These are phyloP conservation scores for Arremon brunneinucha DNA, from an alignment of 2,797 vertebrate genomes.

Conservation along the genomic window DNA sequence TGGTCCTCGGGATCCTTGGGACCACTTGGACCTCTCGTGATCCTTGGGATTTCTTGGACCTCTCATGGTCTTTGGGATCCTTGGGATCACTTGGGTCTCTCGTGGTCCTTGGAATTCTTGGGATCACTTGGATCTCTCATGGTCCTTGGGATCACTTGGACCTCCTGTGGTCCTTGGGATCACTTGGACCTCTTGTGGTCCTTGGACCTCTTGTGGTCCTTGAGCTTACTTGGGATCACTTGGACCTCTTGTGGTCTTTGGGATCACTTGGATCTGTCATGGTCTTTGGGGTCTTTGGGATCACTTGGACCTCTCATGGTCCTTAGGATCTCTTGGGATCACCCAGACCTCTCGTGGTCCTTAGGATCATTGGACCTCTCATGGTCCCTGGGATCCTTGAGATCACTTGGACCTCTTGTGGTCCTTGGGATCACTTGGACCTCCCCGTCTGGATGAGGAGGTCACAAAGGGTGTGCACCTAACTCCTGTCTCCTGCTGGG, in stretches of 20 bases:
- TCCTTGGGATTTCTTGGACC: not conserved
- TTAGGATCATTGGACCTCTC: too few relatives aligned
- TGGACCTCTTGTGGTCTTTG: too few relatives aligned
- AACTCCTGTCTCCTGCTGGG: not conserved
- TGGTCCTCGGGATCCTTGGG: not conserved
- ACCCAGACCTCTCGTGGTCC: not conserved
- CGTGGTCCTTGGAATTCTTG: too few relatives aligned
- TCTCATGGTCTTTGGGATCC: too few relatives aligned
- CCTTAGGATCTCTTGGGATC: not conserved
- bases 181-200: too few relatives aligned
- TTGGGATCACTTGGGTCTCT: not conserved
- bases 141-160: too few relatives aligned
- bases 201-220: not conserved
- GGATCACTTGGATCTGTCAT: not conserved
- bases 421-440: not conserved
- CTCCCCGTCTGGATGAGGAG: not conserved
- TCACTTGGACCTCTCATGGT: not conserved
- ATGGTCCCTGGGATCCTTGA: too few relatives aligned
- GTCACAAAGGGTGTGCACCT: accelerated
- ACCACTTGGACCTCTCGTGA: too few relatives aligned
- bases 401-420: not conserved
- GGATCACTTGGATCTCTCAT: too few relatives aligned
- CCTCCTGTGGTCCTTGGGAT: too few relatives aligned
- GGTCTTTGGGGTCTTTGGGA: not conserved
- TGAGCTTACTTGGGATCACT: too few relatives aligned